phyloP scores from a whole-genome alignment of 1,140 invertebrate genomes.

The Tetraneura akinire region DNA sequence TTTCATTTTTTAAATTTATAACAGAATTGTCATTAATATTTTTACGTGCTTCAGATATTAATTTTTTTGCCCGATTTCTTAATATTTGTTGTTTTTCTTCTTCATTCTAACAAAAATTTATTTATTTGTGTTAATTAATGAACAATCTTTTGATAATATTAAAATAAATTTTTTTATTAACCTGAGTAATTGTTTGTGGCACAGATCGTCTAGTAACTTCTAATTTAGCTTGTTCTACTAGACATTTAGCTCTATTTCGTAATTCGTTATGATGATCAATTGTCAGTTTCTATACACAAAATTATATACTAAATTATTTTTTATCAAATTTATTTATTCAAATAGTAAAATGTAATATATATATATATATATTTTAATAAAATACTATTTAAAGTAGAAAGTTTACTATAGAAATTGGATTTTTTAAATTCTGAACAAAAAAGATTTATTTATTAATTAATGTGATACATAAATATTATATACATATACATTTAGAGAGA shows the following conservation, averaged over 20 bases:
- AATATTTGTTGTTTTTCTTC: constrained; percentile 83
- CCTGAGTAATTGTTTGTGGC: constrained; percentile 61
- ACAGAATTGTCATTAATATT: constrained; percentile 57
- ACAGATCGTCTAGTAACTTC: constrained; percentile 63
- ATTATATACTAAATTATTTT: too few species aligned
- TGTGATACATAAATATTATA: too few species aligned
- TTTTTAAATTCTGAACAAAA: constrained; percentile 33
- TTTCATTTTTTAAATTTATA: constrained; percentile 26
- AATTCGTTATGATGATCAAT: constrained; percentile 80
- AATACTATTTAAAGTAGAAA: too few species aligned
- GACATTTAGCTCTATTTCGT: constrained; percentile 84
- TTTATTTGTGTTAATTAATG: too few species aligned
- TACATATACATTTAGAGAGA: background rate
- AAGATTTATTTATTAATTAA: background rate
- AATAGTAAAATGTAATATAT: too few species aligned
- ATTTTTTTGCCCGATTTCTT: constrained; percentile 79
- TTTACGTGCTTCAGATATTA: constrained; percentile 86
- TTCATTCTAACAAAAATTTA: constrained; percentile 63
- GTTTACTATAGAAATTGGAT: constrained; percentile 10
- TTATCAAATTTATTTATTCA: too few species aligned
- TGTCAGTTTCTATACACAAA: constrained; percentile 64
- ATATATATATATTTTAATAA: too few species aligned
- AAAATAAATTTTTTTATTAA: constrained; percentile 53
- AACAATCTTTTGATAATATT: too few species aligned
- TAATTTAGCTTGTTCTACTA: constrained; percentile 83